Conservation (phyloP, 2,888 invertebrate genomes). For the Notodonta dromedarius region DNA sequence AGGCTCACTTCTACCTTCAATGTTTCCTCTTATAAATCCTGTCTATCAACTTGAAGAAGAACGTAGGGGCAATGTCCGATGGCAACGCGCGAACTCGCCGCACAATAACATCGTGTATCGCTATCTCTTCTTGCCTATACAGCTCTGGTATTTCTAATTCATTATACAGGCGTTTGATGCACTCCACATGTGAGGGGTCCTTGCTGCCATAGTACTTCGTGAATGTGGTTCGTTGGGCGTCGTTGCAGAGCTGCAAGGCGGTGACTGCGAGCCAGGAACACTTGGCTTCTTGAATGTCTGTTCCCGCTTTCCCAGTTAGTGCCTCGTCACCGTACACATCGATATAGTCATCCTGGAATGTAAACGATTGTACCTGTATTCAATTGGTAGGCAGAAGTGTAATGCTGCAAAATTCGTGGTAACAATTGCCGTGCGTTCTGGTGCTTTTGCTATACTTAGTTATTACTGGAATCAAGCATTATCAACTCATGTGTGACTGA, state of each 20-base stretch:
- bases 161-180: conserved; percentile 68
- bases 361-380: neutral
- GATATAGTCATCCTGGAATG: conserved; percentile 89
- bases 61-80: conserved; percentile 84
- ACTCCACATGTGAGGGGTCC: conserved; percentile 85
- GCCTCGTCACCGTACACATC: conserved; percentile 92
- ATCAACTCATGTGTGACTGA: too few species aligned
- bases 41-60: conserved; percentile 90
- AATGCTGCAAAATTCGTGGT: too few species aligned
- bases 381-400: too few species aligned
- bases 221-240: conserved; percentile 87
- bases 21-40: conserved; percentile 86
- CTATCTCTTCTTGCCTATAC: conserved; percentile 89
- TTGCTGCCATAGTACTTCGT: conserved; percentile 88
- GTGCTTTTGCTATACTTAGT: too few species aligned
- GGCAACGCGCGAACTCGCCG: conserved; percentile 89
- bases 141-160: conserved; percentile 87
- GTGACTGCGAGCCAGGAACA: conserved; percentile 94
- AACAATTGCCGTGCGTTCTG: too few species aligned
- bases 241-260: conserved; percentile 87
- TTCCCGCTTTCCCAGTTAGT: conserved; percentile 52
- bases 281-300: conserved; percentile 89
- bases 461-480: too few species aligned
- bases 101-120: conserved; percentile 88
- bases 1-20: conserved; percentile 19